Evolutionary conservation across 2,888 invertebrate genomes (phyloP).

Genomic region (Phasia obesa): DNA sequence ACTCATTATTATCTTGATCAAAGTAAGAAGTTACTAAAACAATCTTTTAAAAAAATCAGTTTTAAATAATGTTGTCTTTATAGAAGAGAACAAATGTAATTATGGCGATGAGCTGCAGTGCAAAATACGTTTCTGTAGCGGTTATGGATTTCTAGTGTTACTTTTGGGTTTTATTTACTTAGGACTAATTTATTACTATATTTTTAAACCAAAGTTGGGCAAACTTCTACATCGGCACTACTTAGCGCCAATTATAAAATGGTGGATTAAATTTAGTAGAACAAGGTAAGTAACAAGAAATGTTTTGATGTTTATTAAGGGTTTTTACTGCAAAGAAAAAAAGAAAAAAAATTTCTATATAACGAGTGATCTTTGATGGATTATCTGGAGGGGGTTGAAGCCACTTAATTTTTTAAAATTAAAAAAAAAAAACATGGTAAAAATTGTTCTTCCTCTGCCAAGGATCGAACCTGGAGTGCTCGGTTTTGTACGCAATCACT

Average conservation of each 20-base stretch:
- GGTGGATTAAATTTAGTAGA: slow-evolving; percentile 77
- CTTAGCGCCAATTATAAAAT: slow-evolving; percentile 74
- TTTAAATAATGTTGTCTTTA: not conserved
- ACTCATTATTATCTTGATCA: slow-evolving; percentile 77
- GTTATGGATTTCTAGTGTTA: slow-evolving; percentile 89
- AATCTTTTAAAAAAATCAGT: not conserved
- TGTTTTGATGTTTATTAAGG: no score
- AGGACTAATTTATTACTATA: slow-evolving; percentile 85
- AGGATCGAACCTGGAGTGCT: no score
- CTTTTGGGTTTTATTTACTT: slow-evolving; percentile 85
- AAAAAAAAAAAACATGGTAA: no score
- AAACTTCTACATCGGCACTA: slow-evolving; percentile 71
- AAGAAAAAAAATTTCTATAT: no score
- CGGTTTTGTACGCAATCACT: no score
- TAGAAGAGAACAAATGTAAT: slow-evolving; percentile 57
- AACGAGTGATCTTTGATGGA: no score
- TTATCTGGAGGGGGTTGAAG: no score
- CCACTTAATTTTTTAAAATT: no score
- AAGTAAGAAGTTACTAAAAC: slow-evolving; percentile 73
- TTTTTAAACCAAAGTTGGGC: slow-evolving; percentile 85
- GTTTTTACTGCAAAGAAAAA: no score
- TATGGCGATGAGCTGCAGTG: slow-evolving; percentile 72
- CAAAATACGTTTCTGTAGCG: slow-evolving; percentile 84
- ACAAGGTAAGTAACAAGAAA: slow-evolving; percentile 76
- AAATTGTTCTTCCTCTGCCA: no score